phyloP scores from a whole-genome alignment of 2,797 vertebrate genomes.

The Neostethus bicornis region DNA sequence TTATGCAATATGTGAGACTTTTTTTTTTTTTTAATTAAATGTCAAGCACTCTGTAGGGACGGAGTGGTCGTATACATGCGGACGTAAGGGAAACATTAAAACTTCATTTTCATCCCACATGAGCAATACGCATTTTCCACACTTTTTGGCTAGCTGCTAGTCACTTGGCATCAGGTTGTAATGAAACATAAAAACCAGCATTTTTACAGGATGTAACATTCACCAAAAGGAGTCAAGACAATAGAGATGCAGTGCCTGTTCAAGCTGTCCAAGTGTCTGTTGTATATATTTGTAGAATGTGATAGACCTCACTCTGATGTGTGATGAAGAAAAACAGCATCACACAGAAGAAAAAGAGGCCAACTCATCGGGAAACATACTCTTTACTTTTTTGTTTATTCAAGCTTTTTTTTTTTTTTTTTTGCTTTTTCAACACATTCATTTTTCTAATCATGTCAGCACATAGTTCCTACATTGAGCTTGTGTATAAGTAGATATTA shows the following conservation, averaged over 20 bases:
- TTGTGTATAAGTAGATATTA: constrained; percentile 84
- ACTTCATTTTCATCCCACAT: constrained; percentile 86
- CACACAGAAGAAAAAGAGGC: constrained; percentile 86
- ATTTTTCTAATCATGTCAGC: constrained; percentile 85
- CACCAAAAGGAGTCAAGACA: constrained; percentile 77
- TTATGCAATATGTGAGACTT: constrained; percentile 87
- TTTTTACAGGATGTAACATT: constrained; percentile 78
- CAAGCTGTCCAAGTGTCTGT: constrained; percentile 95
- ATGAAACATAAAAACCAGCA: constrained; percentile 89
- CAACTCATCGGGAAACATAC: constrained; percentile 83
- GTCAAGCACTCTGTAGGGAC: constrained; percentile 86
- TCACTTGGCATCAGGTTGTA: constrained; percentile 89
- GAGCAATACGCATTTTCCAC: constrained; percentile 74
- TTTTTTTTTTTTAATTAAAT: constrained; percentile 74
- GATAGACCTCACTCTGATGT: constrained; percentile 84
- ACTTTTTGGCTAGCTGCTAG: constrained; percentile 85
- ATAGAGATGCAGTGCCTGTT: constrained; percentile 99
- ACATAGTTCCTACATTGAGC: constrained; percentile 81
- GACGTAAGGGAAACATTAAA: constrained; percentile 78
- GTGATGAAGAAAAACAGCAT: constrained; percentile 72
- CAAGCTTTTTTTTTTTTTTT: constrained; percentile 45
- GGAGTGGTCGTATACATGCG: constrained; percentile 70
- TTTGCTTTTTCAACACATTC: constrained; percentile 79
- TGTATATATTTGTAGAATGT: constrained; percentile 90
- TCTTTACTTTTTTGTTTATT: constrained; percentile 47